phyloP scores from a whole-genome alignment of 2,797 vertebrate species.

The Kryptopterus vitreolus region DNA sequence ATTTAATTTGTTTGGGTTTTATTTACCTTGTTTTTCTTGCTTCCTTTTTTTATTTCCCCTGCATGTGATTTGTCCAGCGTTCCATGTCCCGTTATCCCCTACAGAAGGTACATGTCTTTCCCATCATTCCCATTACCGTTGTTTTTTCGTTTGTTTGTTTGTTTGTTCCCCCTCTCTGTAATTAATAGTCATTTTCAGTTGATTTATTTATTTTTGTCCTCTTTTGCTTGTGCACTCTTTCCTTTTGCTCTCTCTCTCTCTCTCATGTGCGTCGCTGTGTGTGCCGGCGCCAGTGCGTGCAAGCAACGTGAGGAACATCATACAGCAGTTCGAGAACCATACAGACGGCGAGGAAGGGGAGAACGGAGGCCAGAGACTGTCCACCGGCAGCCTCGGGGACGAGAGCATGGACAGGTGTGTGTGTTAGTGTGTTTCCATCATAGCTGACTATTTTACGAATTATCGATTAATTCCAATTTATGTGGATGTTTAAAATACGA shows the following conservation, averaged over 20 bases:
- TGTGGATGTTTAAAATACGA: too few relatives aligned
- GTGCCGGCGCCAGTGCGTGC: conserved; percentile 76
- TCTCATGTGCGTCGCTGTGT: conserved; percentile 19
- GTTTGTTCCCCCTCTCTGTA: fast-evolving
- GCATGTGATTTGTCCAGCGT: conserved; percentile 72
- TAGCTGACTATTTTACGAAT: too few relatives aligned
- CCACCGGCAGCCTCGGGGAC: conserved; percentile 86
- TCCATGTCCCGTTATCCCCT: conserved; percentile 91
- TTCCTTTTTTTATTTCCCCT: not conserved
- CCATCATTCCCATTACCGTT: not conserved
- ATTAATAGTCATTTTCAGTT: not conserved
- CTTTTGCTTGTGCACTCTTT: not conserved
- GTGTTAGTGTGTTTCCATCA: not conserved
- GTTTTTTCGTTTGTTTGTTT: too few relatives aligned
- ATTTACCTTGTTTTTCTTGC: conserved; percentile 16
- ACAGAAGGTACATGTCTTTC: conserved; percentile 79
- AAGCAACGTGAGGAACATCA: conserved; percentile 89
- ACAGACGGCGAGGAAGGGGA: conserved; percentile 73
- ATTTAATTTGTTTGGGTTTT: not conserved
- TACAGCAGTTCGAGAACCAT: conserved; percentile 93
- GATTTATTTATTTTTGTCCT: not conserved
- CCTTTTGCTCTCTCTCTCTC: not conserved
- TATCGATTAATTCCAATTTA: too few relatives aligned
- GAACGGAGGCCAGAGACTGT: conserved; percentile 74
- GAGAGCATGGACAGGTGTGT: conserved; percentile 78